phyloP scores from a whole-genome alignment of 2,888 invertebrate species.

The Zeuzera pyrina region DNA sequence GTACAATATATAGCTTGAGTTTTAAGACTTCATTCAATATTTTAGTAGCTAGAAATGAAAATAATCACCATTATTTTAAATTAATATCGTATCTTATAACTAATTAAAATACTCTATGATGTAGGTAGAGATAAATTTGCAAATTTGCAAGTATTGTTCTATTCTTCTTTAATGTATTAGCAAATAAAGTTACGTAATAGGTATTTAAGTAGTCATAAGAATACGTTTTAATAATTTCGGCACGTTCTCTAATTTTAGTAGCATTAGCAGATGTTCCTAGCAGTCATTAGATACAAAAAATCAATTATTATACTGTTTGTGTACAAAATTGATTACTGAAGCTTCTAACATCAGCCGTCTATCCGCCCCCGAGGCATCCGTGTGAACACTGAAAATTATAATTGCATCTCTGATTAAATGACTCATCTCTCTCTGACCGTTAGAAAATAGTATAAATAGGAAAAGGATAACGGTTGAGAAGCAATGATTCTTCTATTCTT shows the following conservation, averaged over 20 bases:
- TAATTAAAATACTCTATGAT: no score
- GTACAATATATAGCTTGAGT: no score
- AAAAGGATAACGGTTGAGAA: slow-evolving; percentile 46
- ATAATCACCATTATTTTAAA: no score
- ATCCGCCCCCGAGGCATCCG: slow-evolving; percentile 41
- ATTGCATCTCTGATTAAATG: slow-evolving; percentile 51
- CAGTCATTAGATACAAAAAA: slow-evolving; percentile 62
- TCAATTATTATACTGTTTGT: slow-evolving; percentile 66
- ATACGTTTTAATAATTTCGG: slow-evolving; percentile 41
- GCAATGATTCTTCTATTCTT: slow-evolving; percentile 48
- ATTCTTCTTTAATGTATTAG: no score
- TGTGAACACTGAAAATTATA: slow-evolving; percentile 60
- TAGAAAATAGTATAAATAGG: slow-evolving; percentile 13
- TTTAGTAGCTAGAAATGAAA: no score
- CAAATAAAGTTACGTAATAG: no score
- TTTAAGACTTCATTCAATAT: no score
- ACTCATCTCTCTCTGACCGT: slow-evolving; percentile 30
- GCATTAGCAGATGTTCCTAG: slow-evolving; percentile 63
- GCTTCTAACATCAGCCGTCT: slow-evolving; percentile 63
- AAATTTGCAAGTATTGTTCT: no score
- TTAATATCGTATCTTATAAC: no score
- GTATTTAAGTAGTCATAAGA: no score
- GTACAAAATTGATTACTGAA: slow-evolving; percentile 65
- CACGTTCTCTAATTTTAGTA: slow-evolving; percentile 56
- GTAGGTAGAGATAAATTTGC: no score